Evolutionary conservation across 2,888 invertebrate genomes (phyloP), one percentile per base, ranked within the genome.

Genomic region (Ochlodes sylvanus): DNA sequence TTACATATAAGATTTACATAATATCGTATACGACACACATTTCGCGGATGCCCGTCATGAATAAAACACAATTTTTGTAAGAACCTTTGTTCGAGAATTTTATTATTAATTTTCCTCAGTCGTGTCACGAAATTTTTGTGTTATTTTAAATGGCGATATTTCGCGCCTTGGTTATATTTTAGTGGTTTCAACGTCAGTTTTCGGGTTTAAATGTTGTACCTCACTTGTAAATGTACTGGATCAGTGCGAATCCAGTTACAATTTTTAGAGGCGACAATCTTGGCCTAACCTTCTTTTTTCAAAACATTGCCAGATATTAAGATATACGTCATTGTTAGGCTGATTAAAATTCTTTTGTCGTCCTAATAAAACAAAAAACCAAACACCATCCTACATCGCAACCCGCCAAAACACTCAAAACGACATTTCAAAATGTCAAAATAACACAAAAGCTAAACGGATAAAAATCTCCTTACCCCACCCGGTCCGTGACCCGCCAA

Each of bases 1-100:
- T 77, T 76, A 76, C 76, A 70, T 68, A 71, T 71, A 71, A 70
- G 57, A 78, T 78, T 77, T 76, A 76, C 79, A 79, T 80, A 78
- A 75, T 73, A 77, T 73, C 54, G 72, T 77, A 77, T 72, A 73
- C 73, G 76, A 73, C 73, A 74, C 75, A 78, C 75, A 75, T 76
- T 74, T 72, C 72, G 67, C 68, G 58, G 70, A 57, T 69, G 71
- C 63, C 74, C 72, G 69, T 27, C 73, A 80, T 81, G 80, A 79
- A 80, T 81, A 80, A 80, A 80, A 77, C 73, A 77, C 69, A 70
- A 72, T 72, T 71, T 74, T 72, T 70, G 68, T 52, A 57, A 70
- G 63, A 63, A 71, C 75, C 75, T 77, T 77, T 77, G 74, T 77
- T 77, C 73, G 47, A 64, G 68, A 64, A 72, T 72, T 74, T 77